A percentile compares a stretch with the other conserved stretches of the same genome.
These are phyloP conservation scores for Caenorhabditis macrosperma DNA, from an alignment of 2,888 invertebrate species.

Conservation along the genomic window DNA sequence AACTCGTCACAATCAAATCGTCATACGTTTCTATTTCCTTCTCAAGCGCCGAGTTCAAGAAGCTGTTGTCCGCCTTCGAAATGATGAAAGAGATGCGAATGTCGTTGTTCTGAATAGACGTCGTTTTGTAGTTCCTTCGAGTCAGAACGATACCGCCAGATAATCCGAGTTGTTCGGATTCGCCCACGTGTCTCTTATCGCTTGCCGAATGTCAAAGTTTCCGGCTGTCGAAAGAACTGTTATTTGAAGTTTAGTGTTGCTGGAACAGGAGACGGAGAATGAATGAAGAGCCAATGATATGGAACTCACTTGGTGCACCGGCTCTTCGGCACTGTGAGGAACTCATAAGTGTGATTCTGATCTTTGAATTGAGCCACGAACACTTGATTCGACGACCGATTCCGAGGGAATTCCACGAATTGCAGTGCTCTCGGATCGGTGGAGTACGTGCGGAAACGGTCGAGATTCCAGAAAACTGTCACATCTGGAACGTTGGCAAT, in stretches of 20 bases:
- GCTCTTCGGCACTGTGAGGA: constrained; percentile 21
- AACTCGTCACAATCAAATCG: constrained; percentile 58
- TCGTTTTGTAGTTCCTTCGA: not conserved
- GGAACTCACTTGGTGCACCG: constrained; percentile 30
- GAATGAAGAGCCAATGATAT: no score
- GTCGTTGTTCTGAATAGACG: constrained; percentile 36
- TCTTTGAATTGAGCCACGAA: constrained; percentile 40
- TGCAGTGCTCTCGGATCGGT: constrained; percentile 4
- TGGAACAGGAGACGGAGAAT: constrained; percentile 13
- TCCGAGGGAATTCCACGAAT: not conserved
- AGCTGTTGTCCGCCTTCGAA: constrained; percentile 34
- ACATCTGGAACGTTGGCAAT: constrained; percentile 22
- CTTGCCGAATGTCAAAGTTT: constrained; percentile 57
- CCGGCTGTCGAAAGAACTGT: constrained; percentile 53
- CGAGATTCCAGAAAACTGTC: constrained; percentile 21
- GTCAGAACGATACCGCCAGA: constrained; percentile 18
- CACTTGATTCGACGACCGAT: not conserved
- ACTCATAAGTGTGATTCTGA: constrained; percentile 42
- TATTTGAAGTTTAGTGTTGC: constrained; percentile 52
- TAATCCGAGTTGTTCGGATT: constrained; percentile 38
- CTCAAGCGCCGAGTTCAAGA: constrained; percentile 33
- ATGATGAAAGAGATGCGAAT: constrained; percentile 41
- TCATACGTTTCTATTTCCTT: constrained; percentile 52
- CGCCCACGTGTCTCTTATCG: constrained; percentile 64
- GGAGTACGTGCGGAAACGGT: constrained; percentile 18